Evolutionary conservation across 2,888 invertebrate species (phyloP).

Genomic region (Linnaemya tessellans): DNA sequence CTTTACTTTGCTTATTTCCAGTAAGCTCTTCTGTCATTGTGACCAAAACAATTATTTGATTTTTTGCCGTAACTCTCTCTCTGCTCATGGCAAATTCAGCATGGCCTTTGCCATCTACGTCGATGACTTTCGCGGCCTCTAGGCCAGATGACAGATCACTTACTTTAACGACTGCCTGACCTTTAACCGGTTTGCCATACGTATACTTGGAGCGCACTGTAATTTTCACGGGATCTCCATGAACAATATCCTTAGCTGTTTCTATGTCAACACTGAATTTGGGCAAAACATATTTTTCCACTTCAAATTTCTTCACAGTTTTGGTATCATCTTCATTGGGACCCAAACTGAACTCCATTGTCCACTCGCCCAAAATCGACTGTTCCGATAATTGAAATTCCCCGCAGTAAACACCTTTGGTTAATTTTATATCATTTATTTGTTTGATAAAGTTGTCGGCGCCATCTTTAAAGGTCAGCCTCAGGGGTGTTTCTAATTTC

Average conservation of each 20-base stretch:
- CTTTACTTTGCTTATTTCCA: constrained; percentile 89
- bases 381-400: constrained; percentile 90
- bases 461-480: constrained; percentile 85
- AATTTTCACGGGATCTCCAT: constrained; percentile 88
- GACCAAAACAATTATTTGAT: constrained; percentile 88
- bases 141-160: constrained; percentile 36
- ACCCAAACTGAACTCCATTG: constrained; percentile 86
- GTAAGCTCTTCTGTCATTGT: constrained; percentile 95
- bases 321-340: constrained; percentile 72
- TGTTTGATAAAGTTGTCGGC: constrained; percentile 91
- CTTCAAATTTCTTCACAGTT: constrained; percentile 69
- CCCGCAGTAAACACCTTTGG: constrained; percentile 89
- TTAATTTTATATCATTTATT: constrained; percentile 88
- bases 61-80: constrained; percentile 81
- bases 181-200: constrained; percentile 92
- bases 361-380: constrained; percentile 94
- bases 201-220: constrained; percentile 86
- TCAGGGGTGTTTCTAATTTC: constrained; percentile 76
- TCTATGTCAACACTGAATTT: constrained; percentile 91
- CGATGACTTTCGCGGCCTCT: constrained; percentile 86
- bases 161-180: constrained; percentile 91
- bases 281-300: constrained; percentile 73
- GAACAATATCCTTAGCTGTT: constrained; percentile 91
- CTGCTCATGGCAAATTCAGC: constrained; percentile 89
- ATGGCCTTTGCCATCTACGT: constrained; percentile 86